Conservation (phyloP, 2,113 vertebrate species). For the Notiomystis cincta region DNA sequence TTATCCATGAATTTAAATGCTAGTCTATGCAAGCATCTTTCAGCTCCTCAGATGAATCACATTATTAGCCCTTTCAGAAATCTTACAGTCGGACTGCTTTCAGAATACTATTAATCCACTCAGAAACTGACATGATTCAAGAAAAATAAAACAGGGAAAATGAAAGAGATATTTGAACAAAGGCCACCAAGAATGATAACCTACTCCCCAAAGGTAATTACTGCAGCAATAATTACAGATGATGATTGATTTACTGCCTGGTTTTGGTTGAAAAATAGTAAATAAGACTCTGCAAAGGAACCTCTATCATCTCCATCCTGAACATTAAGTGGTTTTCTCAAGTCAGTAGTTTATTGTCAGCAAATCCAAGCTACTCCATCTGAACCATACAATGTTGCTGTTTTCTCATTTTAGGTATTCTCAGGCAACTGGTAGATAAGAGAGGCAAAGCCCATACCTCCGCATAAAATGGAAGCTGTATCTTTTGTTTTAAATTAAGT, state of each 20-base stretch:
- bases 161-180: slow-evolving; percentile 24
- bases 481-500: slow-evolving; percentile 54
- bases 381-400: not conserved
- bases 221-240: slow-evolving; percentile 50
- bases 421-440: not conserved
- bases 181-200: slow-evolving; percentile 48
- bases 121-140: slow-evolving; percentile 28
- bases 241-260: slow-evolving; percentile 53
- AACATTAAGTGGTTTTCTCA: slow-evolving; percentile 37
- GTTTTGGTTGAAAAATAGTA: slow-evolving; percentile 55
- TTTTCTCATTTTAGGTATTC: slow-evolving; percentile 17
- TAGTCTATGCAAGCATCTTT: not conserved
- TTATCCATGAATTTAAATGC: slow-evolving; percentile 3
- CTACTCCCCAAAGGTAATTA: slow-evolving; percentile 41
- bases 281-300: slow-evolving; percentile 52
- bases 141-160: slow-evolving; percentile 30
- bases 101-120: slow-evolving; percentile 8
- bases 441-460: slow-evolving; percentile 29
- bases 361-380: slow-evolving; percentile 39
- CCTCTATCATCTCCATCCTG: not conserved
- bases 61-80: slow-evolving; percentile 35
- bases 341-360: slow-evolving; percentile 44
- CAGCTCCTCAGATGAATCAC: not conserved
- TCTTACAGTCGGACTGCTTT: not conserved
- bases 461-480: slow-evolving; percentile 62